Evolutionary conservation across 2,888 invertebrate species (phyloP).

Genomic region (Habroteleia sp.): DNA sequence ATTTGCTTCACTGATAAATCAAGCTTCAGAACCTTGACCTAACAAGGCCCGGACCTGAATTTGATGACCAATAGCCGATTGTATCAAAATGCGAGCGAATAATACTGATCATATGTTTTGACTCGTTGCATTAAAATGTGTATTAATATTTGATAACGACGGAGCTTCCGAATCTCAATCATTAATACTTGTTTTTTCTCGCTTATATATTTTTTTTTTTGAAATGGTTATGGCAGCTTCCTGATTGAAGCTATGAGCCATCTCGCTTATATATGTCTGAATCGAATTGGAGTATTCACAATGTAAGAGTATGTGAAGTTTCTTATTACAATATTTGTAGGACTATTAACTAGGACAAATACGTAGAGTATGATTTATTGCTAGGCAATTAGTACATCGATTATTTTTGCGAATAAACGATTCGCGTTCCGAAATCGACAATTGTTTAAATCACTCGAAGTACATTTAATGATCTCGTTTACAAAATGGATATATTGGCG

Average conservation of each 20-base stretch:
- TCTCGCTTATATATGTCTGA: no score
- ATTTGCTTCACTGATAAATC: slow-evolving; percentile 55
- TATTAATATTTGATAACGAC: no score
- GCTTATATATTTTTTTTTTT: no score
- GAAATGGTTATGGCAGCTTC: no score
- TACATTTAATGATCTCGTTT: slow-evolving; percentile 16
- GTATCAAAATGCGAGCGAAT: no score
- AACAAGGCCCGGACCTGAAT: slow-evolving; percentile 47
- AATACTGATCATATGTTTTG: no score
- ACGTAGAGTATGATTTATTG: not conserved
- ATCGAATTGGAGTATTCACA: no score
- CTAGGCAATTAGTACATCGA: slow-evolving; percentile 15
- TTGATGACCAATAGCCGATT: slow-evolving; percentile 19
- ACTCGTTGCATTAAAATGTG: no score
- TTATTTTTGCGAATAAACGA: slow-evolving; percentile 5
- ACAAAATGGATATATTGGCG: not conserved
- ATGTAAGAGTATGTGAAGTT: slow-evolving; percentile 29
- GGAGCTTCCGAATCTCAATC: no score
- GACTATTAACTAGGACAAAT: slow-evolving; percentile 7
- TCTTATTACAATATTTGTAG: slow-evolving; percentile 5
- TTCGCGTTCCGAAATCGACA: not conserved
- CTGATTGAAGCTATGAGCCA: no score
- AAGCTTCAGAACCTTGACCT: slow-evolving; percentile 62
- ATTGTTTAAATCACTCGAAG: slow-evolving; percentile 1
- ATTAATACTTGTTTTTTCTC: no score